Conservation (phyloP, 2,113 vertebrate species). For the Lycocorax pyrrhopterus region DNA sequence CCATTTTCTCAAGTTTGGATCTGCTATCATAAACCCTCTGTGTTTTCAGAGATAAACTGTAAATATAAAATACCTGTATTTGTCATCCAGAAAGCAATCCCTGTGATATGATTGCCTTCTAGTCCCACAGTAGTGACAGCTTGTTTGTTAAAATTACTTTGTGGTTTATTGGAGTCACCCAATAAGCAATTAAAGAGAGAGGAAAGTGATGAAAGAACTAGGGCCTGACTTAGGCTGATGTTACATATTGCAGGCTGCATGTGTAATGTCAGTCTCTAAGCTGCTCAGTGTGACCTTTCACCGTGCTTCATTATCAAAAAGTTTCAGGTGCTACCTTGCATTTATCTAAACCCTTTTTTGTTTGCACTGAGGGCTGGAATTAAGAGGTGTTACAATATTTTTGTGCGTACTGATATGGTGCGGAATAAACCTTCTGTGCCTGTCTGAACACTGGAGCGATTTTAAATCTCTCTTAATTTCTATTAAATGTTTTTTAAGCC, state of each 20-base stretch:
- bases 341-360: background rate
- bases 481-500: background rate
- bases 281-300: background rate
- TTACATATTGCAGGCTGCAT: background rate
- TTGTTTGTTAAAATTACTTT: background rate
- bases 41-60: background rate
- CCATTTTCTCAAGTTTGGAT: background rate
- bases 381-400: background rate
- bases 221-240: background rate
- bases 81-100: background rate
- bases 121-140: accelerated
- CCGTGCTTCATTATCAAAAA: background rate
- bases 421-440: background rate
- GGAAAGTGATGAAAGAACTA: background rate
- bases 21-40: background rate
- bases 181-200: background rate
- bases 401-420: accelerated
- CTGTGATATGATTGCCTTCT: background rate
- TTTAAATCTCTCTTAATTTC: background rate
- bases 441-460: background rate
- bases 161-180: background rate
- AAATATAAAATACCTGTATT: background rate
- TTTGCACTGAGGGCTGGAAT: background rate
- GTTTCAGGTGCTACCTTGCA: background rate
- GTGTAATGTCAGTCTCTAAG: background rate